Percentiles rank a stretch among this genome's conserved stretches.
phyloP scores from a whole-genome alignment of 2,113 vertebrate species.

The Butorides virescens region DNA sequence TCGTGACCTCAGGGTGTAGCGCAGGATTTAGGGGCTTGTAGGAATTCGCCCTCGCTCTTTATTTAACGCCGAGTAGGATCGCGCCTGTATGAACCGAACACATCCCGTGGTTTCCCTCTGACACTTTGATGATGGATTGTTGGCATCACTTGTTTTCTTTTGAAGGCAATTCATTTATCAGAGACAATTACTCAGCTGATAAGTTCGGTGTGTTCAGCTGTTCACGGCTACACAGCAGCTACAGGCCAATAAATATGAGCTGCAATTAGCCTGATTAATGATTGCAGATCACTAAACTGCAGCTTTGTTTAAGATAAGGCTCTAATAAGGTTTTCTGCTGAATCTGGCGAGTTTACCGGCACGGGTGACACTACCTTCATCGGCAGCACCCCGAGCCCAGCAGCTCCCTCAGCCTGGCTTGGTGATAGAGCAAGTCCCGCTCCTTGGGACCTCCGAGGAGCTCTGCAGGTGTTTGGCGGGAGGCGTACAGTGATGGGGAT shows the following conservation, averaged over 20 bases:
- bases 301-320: conserved; percentile 51
- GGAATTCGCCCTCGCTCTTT: background rate
- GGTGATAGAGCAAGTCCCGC: background rate
- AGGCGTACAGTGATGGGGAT: background rate
- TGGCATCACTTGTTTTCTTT: conserved; percentile 45
- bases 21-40: background rate
- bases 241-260: conserved; percentile 33
- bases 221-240: background rate
- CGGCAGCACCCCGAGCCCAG: background rate
- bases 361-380: background rate
- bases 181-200: conserved; percentile 60
- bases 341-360: background rate
- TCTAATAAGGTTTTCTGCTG: conserved; percentile 15
- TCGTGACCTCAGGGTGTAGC: background rate
- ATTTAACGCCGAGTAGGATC: background rate
- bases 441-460: background rate
- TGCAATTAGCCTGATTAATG: conserved; percentile 63
- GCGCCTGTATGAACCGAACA: background rate
- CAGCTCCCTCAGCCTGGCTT: conserved; percentile 7
- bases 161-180: conserved; percentile 61
- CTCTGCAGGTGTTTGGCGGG: conserved; percentile 48
- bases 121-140: conserved; percentile 29
- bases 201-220: conserved; percentile 66
- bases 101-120: background rate
- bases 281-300: conserved; percentile 61